Evolutionary conservation across 2,888 invertebrate species (phyloP).

Genomic region (Catocala sponsa): DNA sequence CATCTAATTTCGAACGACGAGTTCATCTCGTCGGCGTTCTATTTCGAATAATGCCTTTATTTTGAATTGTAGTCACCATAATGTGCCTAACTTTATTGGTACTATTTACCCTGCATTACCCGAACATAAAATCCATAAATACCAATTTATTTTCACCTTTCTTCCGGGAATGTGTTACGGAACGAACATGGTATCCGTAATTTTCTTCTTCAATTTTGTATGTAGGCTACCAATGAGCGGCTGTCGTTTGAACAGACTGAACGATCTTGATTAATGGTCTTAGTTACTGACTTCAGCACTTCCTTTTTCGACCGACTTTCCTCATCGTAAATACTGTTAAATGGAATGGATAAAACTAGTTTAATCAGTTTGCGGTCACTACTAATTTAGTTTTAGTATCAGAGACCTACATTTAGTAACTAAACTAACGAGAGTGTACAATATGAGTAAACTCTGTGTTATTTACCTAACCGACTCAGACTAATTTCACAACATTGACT

Average conservation of each 20-base stretch:
- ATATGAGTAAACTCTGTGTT: background rate
- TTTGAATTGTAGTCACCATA: background rate
- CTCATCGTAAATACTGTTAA: conserved; percentile 28
- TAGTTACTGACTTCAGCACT: conserved; percentile 43
- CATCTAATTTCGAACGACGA: background rate
- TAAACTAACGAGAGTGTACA: conserved; percentile 4
- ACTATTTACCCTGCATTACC: conserved; percentile 3
- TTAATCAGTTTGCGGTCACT: conserved; percentile 13
- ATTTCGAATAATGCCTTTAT: background rate
- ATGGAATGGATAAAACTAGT: conserved; percentile 32
- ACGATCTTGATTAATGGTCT: conserved; percentile 51
- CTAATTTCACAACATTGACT: too few relatives aligned
- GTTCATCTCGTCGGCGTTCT: background rate
- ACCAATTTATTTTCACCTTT: conserved; percentile 20
- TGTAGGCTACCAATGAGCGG: conserved; percentile 38
- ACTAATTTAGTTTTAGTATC: conserved; percentile 30
- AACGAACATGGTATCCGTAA: conserved; percentile 16
- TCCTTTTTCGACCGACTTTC: conserved; percentile 34
- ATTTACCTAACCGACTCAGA: background rate
- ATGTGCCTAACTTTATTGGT: background rate
- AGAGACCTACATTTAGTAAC: conserved; percentile 8
- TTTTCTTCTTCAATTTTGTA: conserved; percentile 41
- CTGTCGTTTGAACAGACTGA: conserved; percentile 28
- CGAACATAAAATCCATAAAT: conserved; percentile 5
- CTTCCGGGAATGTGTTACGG: conserved; percentile 1